Base-by-base conservation (phyloP, 1,140 invertebrate species). In the Agrypnia vestita region DNA sequence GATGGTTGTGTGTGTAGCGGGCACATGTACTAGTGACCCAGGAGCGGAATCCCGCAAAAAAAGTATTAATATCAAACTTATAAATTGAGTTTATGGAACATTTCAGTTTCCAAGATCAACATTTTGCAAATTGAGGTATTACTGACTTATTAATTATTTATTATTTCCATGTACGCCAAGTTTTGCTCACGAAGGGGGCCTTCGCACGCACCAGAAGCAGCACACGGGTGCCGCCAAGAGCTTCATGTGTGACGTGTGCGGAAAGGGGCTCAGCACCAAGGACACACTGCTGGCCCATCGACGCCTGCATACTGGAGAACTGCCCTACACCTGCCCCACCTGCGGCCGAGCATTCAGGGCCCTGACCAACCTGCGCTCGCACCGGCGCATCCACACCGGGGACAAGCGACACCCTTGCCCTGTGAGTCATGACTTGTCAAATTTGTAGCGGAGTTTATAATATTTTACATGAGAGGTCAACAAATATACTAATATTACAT, bases 231-330 rank as follows among this genome's bases (percentile, higher is more conserved):
- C 90, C 0, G 91, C 90, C 0, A 91, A 94, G 79, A 93, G 93
- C 0, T 93, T 94, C 77, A 90, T 94, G 0, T 96, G 95, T 84
- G 92, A 94, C 25, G 91, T 94, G 0, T 96, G 95, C 78, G 91
- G 92, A 25, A 92, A 93, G 79, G 92, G 91, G 6, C 96, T 96
- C 84, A 95, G 94, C 1, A 95, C 94, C 19, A 92, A 93, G 13
- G 94, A 93, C 80, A 94, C 92, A 0, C 89, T 92, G 85, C 90
- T 91, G 0, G 93, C 93, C 51, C 95, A 96, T 85, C 89, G 93
- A 59, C 88, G 92, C 21, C 69, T 83, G 8, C 81, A 83, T 46
- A 83, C 81, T 11, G 81, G 81, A 6, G 81, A 83, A 62, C 56
- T 80, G 67, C 81, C 81, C 6, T 83, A 56, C 53, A 67, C 78